A percentile compares a stretch with the other conserved stretches of the same genome.
phyloP scores from a whole-genome alignment of 2,797 vertebrate genomes.

The Amniataba percoides region DNA sequence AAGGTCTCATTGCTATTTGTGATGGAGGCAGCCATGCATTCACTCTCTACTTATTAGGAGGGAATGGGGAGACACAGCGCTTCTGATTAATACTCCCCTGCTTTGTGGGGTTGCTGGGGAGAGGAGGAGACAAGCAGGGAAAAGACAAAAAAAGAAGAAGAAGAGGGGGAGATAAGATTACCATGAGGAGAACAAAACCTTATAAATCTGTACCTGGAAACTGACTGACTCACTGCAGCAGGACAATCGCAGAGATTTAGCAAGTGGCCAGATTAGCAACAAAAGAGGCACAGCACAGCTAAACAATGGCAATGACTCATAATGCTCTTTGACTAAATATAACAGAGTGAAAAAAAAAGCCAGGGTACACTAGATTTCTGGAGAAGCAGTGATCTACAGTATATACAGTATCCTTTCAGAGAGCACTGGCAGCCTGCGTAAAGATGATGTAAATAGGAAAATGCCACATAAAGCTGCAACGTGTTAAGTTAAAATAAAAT shows the following conservation, averaged over 20 bases:
- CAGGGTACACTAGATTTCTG: slow-evolving; percentile 38
- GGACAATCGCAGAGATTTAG: slow-evolving; percentile 74
- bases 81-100: slow-evolving; percentile 79
- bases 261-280: slow-evolving; percentile 68
- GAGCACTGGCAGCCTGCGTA: slow-evolving; percentile 17
- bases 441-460: slow-evolving; percentile 37
- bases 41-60: slow-evolving; percentile 79
- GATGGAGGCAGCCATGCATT: slow-evolving; percentile 82
- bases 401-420: slow-evolving; percentile 42
- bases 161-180: slow-evolving; percentile 64
- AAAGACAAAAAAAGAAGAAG: slow-evolving; percentile 21
- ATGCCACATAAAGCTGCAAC: background rate
- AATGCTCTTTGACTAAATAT: slow-evolving; percentile 77
- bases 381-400: slow-evolving; percentile 41
- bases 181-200: slow-evolving; percentile 59
- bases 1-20: slow-evolving; percentile 82
- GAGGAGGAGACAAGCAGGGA: slow-evolving; percentile 52
- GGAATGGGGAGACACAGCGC: slow-evolving; percentile 76
- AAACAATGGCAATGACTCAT: slow-evolving; percentile 79
- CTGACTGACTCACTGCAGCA: slow-evolving; percentile 61
- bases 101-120: slow-evolving; percentile 56
- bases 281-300: slow-evolving; percentile 58
- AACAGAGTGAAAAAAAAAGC: slow-evolving; percentile 44
- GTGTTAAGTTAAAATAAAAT: background rate
- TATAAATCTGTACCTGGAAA: slow-evolving; percentile 75